A percentile compares a stretch with the other conserved stretches of the same genome.
Evolutionary conservation across 2,888 invertebrate species (phyloP).

Genomic region (Baronia brevicornis): DNA sequence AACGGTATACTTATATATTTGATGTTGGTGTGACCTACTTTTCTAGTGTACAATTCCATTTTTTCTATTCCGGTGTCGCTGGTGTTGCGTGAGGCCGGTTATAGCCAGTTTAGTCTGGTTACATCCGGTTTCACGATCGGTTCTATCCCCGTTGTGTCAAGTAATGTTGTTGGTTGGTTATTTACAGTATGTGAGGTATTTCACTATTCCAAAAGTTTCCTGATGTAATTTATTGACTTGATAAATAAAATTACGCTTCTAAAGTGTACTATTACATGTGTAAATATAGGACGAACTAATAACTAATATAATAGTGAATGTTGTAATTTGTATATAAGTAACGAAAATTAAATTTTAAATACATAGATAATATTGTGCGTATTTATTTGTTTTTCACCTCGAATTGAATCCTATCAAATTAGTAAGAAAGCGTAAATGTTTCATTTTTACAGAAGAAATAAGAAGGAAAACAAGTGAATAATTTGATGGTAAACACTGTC

Average conservation of each 20-base stretch:
- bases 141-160: constrained; percentile 37
- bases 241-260: constrained; percentile 70
- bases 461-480: too few relatives aligned
- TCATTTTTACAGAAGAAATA: too few relatives aligned
- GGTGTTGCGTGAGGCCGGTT: constrained; percentile 16
- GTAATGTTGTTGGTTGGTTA: constrained; percentile 46
- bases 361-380: constrained; percentile 70
- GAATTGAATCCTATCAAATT: constrained; percentile 1
- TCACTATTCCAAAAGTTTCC: constrained; percentile 64
- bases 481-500: too few relatives aligned
- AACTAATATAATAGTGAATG: constrained; percentile 73
- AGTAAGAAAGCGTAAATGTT: too few relatives aligned
- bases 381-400: constrained; percentile 37
- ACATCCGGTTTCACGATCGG: constrained; percentile 22
- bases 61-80: constrained; percentile 50
- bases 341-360: constrained; percentile 76
- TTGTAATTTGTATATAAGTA: constrained; percentile 77
- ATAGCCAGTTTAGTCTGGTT: constrained; percentile 18
- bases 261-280: constrained; percentile 72
- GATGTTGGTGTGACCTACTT: constrained; percentile 32
- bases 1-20: constrained; percentile 15
- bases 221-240: constrained; percentile 66
- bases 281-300: constrained; percentile 73
- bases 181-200: constrained; percentile 43
- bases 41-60: constrained; percentile 62